Evolutionary conservation across 2,888 invertebrate species (phyloP), one percentile per base, ranked within the genome.

Genomic region (Hymenopus coronatus): DNA sequence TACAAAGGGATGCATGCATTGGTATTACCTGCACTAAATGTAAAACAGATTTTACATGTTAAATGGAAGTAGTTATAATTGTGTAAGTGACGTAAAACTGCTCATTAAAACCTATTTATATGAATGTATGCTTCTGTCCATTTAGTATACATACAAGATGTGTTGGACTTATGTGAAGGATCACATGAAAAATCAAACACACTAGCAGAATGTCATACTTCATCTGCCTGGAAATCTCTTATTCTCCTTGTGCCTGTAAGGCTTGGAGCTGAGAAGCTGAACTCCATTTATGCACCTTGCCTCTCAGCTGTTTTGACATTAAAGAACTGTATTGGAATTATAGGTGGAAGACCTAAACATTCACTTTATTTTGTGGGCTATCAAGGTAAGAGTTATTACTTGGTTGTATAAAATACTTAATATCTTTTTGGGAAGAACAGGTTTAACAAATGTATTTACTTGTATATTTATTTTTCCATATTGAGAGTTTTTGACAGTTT

Each of bases 291-390:
- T 93, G 96, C 96, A 20, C 96, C 97, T 25, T 97, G 97, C 92
- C 94, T 98, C 46, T 97, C 97, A 90, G 95, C 96, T 70, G 93
- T 98, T 85, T 95, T 98, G 82, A 97, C 97, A 90, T 94, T 97
- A 90, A 96, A 97, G 91, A 95, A 96, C 91, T 98, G 98, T 92
- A 96, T 98, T 91, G 98, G 99, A 30, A 96, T 98, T 88, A 98
- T 98, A 92, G 99, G 98, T 12, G 99, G 99, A 25, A 95, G 97
- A 91, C 98, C 98, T 0, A 97, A 97, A 92, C 98, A 98, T 94
- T 98, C 98, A 27, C 94, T 98, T 81, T 99, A 98, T 93, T 98
- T 99, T 94, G 95, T 98, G 90, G 99, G 98, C 86, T 98, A 96
- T 93, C 98, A 98, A 95, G 96, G 95, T 95, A 91, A 88, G 87